phyloP scores from a whole-genome alignment of 2,888 invertebrate species.

The Eulithis testata region DNA sequence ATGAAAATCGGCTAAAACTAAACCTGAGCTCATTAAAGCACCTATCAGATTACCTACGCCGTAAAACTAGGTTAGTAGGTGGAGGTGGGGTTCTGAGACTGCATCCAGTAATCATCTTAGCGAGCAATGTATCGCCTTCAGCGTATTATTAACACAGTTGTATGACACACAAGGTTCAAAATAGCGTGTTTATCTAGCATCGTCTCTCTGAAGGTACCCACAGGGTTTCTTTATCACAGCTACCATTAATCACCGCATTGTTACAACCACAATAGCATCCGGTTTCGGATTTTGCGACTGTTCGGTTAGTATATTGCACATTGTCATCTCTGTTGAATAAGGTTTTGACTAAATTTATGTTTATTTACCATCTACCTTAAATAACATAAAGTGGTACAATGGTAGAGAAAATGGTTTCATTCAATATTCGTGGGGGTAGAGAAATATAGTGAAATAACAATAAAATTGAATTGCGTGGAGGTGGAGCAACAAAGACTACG shows the following conservation, averaged over 20 bases:
- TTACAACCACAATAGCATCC: slow-evolving; percentile 52
- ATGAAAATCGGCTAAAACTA: neutral
- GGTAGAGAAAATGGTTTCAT: no score
- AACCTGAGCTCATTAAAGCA: slow-evolving; percentile 10
- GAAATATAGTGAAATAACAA: no score
- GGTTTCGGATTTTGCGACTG: slow-evolving; percentile 44
- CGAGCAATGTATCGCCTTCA: slow-evolving; percentile 20
- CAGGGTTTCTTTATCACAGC: slow-evolving; percentile 45
- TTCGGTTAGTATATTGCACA: slow-evolving; percentile 14
- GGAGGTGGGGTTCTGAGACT: slow-evolving; percentile 22
- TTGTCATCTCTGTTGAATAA: neutral
- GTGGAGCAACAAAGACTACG: no score
- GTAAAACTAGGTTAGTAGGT: slow-evolving; percentile 26
- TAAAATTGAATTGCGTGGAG: no score
- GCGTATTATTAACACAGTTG: slow-evolving; percentile 20
- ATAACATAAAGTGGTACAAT: no score
- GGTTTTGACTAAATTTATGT: no score
- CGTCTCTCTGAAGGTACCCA: slow-evolving; percentile 22
- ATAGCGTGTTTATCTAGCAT: slow-evolving; percentile 35
- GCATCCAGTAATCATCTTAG: slow-evolving; percentile 35
- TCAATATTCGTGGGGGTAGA: no score
- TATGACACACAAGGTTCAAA: slow-evolving; percentile 33
- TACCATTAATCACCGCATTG: slow-evolving; percentile 59
- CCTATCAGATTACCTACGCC: slow-evolving; percentile 14
- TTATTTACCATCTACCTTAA: no score